Base-by-base conservation (phyloP, 2,888 invertebrate genomes). In the Phyllotreta striolata region DNA sequence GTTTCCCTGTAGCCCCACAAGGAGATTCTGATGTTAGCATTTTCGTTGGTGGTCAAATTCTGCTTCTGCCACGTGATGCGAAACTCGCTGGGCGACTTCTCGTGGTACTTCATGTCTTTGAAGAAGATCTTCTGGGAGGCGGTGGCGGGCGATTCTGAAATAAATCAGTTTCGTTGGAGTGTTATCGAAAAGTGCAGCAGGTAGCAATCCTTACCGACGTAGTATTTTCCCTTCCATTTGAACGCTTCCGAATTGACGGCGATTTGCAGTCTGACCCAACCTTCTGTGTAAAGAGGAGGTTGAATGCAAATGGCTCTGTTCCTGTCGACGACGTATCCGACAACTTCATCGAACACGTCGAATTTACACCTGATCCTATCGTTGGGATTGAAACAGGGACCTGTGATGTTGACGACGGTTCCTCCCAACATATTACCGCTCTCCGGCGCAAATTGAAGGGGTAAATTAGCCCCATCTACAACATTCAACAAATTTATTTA, bases 351-450 rank as follows among this genome's bases (percentile, higher is more conserved):
- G 0, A 89, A 91, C 6, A 77, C 74, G 76, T 95, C 94, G 76
- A 95, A 95, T 70, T 91, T 89, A 76, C 95, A 96, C 57, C 88
- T 88, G 52, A 97, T 89, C 70, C 90, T 87, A 73, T 92, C 90
- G 1, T 84, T 84, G 0, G 87, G 87, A 70, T 89, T 85, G 78
- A 98, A 94, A 79, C 98, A 98, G 1, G 97, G 96, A 0, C 98
- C 98, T 0, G 98, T 96, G 63, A 98, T 93, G 78, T 98, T 97
- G 41, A 98, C 95, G 58, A 97, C 89, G 0, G 95, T 94, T 1
- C 98, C 98, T 2, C 98, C 98, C 70, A 98, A 85, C 98, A 98
- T 98, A 79, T 95, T 96, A 3, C 96, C 98, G 77, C 94, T 95
- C 80, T 97, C 96, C 0, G 97, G 97, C 0, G 96, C 95, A 75